Evolutionary conservation across 1,140 invertebrate genomes (phyloP).

Genomic region (Eurosta solidaginis): DNA sequence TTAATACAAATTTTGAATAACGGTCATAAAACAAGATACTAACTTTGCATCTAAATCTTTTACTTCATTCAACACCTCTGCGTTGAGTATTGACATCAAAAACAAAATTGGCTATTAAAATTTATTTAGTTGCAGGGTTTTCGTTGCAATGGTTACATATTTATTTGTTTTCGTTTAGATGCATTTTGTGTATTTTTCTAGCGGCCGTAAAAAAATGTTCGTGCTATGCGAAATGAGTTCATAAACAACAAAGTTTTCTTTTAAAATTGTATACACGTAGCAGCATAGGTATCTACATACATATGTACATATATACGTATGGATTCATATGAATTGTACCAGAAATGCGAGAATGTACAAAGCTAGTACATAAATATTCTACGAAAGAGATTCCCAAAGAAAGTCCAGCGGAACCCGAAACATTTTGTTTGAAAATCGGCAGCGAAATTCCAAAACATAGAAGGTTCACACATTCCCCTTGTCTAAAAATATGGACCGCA

Average conservation of each 20-base stretch:
- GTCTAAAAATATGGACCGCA: no score
- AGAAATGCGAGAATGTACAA: no score
- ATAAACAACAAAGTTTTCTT: slow-evolving; percentile 16
- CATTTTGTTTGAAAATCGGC: no score
- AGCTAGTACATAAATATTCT: no score
- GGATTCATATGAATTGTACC: no score
- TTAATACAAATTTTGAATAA: slow-evolving; percentile 13
- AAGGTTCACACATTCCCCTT: no score
- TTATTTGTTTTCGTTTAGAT: slow-evolving; percentile 1
- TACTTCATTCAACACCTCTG: not conserved
- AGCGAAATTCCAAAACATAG: no score
- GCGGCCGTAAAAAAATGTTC: not conserved
- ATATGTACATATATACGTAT: not conserved
- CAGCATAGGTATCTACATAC: not conserved
- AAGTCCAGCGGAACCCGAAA: no score
- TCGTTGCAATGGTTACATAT: not conserved
- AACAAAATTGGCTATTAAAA: not conserved
- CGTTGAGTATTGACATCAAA: not conserved
- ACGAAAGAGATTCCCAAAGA: no score
- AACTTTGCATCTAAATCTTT: not conserved
- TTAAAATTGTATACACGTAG: not conserved
- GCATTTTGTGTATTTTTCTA: not conserved
- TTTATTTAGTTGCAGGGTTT: slow-evolving; percentile 3
- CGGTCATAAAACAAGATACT: not conserved
- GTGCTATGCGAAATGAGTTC: slow-evolving; percentile 15